These are phyloP conservation scores for Diphyllodes magnificus DNA, from an alignment of 2,113 vertebrate genomes.

Conservation along the genomic window DNA sequence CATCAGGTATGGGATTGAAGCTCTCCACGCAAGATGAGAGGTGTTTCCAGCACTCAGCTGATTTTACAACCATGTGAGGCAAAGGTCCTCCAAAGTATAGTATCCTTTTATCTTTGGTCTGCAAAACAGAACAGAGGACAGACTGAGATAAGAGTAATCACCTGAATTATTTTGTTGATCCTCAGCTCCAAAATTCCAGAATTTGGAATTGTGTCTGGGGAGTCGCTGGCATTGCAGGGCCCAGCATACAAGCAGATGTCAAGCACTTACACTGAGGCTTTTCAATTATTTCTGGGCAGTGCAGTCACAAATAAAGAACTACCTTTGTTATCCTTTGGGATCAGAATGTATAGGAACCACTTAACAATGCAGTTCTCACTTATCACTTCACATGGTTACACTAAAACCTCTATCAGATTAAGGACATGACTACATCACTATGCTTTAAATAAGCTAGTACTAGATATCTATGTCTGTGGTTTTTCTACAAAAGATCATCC, in stretches of 20 bases:
- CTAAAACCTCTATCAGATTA: not conserved
- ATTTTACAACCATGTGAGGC: not conserved
- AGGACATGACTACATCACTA: not conserved
- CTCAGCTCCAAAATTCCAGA: not conserved
- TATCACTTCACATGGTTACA: not conserved
- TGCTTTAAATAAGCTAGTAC: not conserved
- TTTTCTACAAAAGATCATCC: not conserved
- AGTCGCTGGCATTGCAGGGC: rapidly evolving
- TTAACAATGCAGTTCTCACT: not conserved
- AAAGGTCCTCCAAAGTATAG: not conserved
- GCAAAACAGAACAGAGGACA: not conserved
- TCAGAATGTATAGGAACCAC: not conserved
- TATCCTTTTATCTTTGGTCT: not conserved
- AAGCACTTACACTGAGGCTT: not conserved
- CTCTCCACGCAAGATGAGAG: not conserved
- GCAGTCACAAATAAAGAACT: not conserved
- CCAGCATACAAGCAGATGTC: not conserved
- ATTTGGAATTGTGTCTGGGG: not conserved
- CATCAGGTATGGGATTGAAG: not conserved
- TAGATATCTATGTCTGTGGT: not conserved
- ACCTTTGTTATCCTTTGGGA: not conserved
- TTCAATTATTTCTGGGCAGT: not conserved
- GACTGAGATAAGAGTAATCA: not conserved
- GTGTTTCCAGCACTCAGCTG: not conserved
- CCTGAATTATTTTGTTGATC: not conserved